Evolutionary conservation across 2,113 vertebrate species (phyloP).

Genomic region (Papio anubis): DNA sequence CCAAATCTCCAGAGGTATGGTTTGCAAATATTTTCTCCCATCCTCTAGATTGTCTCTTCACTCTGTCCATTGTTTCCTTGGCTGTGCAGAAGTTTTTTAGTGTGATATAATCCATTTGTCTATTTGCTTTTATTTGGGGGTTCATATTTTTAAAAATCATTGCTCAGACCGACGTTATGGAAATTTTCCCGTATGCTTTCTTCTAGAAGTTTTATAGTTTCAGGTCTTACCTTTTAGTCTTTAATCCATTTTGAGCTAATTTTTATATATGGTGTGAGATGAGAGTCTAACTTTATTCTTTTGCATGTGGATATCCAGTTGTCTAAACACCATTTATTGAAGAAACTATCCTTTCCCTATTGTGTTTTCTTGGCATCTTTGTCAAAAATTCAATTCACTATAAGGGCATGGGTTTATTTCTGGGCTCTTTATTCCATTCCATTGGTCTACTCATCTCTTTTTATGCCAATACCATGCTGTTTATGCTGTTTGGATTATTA

Average conservation of each 20-base stretch:
- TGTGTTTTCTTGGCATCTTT: background rate
- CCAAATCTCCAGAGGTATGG: background rate
- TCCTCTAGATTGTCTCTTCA: background rate
- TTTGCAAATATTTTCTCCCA: background rate
- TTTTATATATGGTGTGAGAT: background rate
- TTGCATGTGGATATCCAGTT: background rate
- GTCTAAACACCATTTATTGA: background rate
- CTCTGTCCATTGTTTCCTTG: background rate
- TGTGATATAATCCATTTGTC: background rate
- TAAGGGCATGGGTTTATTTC: background rate
- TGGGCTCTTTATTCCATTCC: background rate
- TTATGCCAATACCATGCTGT: background rate
- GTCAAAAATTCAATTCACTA: background rate
- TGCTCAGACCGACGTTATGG: background rate
- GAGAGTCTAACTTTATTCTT: background rate
- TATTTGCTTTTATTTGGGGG: background rate
- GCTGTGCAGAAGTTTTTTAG: background rate
- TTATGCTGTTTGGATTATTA: background rate
- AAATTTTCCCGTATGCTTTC: background rate
- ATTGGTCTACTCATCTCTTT: background rate
- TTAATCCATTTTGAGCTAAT: background rate
- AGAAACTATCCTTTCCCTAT: background rate
- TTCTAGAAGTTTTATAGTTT: background rate
- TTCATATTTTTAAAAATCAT: background rate
- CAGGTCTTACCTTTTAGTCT: background rate